Conservation (phyloP, 1,140 invertebrate genomes). For the Dreissena rostriformis region DNA sequence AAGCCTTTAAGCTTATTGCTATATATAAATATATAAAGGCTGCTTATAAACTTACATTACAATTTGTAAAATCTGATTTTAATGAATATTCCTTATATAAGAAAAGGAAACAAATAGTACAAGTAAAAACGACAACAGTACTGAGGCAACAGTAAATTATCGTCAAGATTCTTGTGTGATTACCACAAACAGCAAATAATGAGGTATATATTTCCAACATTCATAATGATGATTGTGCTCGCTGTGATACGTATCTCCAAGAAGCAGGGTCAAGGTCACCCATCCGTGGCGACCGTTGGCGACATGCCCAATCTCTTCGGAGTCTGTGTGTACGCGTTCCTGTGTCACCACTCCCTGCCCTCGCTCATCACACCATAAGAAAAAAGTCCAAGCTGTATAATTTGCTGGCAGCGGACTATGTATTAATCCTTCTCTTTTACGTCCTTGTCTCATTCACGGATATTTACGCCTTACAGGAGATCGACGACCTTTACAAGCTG, state of each 20-base stretch:
- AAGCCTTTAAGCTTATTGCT: too few relatives aligned
- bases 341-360: slow-evolving; percentile 99
- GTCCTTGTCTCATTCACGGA: slow-evolving; percentile 94
- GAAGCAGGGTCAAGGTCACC: slow-evolving; percentile 87
- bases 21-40: too few relatives aligned
- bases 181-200: too few relatives aligned
- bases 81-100: too few relatives aligned
- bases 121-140: too few relatives aligned
- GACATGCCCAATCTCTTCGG: slow-evolving; percentile 94
- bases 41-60: too few relatives aligned
- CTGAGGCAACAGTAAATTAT: too few relatives aligned
- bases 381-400: slow-evolving; percentile 89
- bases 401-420: slow-evolving; percentile 89
- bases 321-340: slow-evolving; percentile 99
- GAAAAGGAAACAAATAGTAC: too few relatives aligned
- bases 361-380: slow-evolving; percentile 93
- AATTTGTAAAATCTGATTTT: too few relatives aligned
- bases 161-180: too few relatives aligned
- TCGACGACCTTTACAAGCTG: slow-evolving; percentile 96
- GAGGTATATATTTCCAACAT: slow-evolving; percentile 70
- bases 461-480: slow-evolving; percentile 89
- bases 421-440: slow-evolving; percentile 93
- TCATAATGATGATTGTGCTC: slow-evolving; percentile 92
- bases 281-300: slow-evolving; percentile 85
- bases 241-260: slow-evolving; percentile 86